Base-by-base conservation (phyloP, 2,888 invertebrate genomes). In the Lasioglossum leucozonium region DNA sequence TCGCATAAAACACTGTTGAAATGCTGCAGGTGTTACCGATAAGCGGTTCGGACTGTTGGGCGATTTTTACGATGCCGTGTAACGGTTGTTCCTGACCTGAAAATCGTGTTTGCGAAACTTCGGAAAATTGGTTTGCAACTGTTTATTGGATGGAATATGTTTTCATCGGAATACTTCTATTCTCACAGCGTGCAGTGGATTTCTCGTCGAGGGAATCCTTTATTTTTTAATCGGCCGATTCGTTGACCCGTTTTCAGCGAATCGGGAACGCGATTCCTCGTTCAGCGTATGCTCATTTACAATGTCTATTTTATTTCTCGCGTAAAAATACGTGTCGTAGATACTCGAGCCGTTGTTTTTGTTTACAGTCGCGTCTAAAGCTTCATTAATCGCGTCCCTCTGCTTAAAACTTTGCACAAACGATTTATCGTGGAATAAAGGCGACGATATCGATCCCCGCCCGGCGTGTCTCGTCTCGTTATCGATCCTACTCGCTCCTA, bases 371-470 rank as follows among this genome's bases (percentile, higher is more conserved):
- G 30, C 67, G 13, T 34, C 58, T 58, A 30, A 72, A 81, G 75
- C 75, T 81, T 75, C 76, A 77, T 81, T 84, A 77, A 73, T 82
- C 72, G 65, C 77, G 44, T 73, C 79, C 69, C 79, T 69, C 51
- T 40, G 6, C 55, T 72, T 77, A 37, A 58, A 76, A 73, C 26
- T 81, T 73, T 73, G 16, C 75, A 62, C 75, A 37, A 75, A 30
- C 81, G 71, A 72, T 62, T 81, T 72, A 72, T 71, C 34, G 67
- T 16, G 47, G 65, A 82, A 74, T 74, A 74, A 79, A 82, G 30
- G 42, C 44, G 55, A 30, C 40, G 34, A 74, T 74, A 73, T 79
- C 26, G 55, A 82, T 58, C 78, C 16, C 11, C 0, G 2, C 0
- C 40, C 65, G 34, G 8, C 11, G 42, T 71, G 47, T 34, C 13